phyloP scores from a whole-genome alignment of 2,888 invertebrate genomes.

The Chloroclystis v-ata region DNA sequence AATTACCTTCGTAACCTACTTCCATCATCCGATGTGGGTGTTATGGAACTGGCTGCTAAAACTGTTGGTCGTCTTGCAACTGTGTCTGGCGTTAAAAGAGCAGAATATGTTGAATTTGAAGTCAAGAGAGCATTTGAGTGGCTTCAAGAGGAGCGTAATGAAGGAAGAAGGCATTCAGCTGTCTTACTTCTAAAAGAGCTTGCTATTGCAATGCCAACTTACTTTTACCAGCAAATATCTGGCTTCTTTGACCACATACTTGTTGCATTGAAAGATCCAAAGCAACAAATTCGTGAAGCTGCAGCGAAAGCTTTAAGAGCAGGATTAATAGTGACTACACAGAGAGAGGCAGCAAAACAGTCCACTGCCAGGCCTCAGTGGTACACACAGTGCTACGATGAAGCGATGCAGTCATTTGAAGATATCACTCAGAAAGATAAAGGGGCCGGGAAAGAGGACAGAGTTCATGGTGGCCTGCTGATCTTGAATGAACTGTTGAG shows the following conservation, averaged over 20 bases:
- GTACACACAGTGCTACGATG: conserved; percentile 96
- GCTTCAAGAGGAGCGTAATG: conserved; percentile 93
- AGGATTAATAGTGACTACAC: conserved; percentile 95
- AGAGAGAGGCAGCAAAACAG: conserved; percentile 96
- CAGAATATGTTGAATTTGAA: conserved; percentile 98
- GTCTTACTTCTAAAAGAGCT: conserved; percentile 95
- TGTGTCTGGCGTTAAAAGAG: conserved; percentile 94
- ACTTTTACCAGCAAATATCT: conserved; percentile 96
- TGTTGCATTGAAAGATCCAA: conserved; percentile 93
- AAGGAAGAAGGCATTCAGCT: conserved; percentile 94
- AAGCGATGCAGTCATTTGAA: conserved; percentile 89
- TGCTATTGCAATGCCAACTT: conserved; percentile 96
- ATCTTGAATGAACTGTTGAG: conserved; percentile 95
- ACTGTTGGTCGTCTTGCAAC: conserved; percentile 95
- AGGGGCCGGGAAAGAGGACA: conserved; percentile 90
- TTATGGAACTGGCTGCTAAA: conserved; percentile 97
- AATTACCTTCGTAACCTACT: conserved; percentile 93
- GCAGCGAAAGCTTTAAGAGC: conserved; percentile 97
- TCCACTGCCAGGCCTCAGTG: conserved; percentile 91
- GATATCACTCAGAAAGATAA: conserved; percentile 82
- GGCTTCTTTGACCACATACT: conserved; percentile 96
- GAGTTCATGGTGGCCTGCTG: conserved; percentile 93
- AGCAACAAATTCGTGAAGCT: conserved; percentile 92
- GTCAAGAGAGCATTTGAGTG: conserved; percentile 97
- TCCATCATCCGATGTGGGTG: conserved; percentile 93